Conservation (phyloP, 2,797 vertebrate species). For the Potorous gilbertii region DNA sequence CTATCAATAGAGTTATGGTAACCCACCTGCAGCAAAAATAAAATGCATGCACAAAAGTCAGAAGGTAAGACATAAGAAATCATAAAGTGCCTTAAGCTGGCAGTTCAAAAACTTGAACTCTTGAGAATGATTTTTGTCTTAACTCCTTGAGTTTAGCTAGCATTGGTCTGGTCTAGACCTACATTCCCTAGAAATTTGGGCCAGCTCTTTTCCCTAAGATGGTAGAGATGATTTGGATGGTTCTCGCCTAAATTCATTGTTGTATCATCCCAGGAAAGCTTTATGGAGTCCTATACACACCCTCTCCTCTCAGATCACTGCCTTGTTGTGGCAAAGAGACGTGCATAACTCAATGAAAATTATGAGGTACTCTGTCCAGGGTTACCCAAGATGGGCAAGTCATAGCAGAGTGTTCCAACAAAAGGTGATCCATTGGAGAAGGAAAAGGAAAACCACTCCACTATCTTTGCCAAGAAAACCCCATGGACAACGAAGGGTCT, state of each 20-base stretch:
- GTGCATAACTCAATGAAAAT: neutral
- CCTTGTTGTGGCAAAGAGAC: neutral
- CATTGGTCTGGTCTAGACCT: neutral
- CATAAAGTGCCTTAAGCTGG: neutral
- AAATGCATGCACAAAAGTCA: neutral
- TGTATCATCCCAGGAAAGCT: constrained; percentile 17
- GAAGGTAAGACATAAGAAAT: neutral
- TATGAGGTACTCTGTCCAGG: neutral
- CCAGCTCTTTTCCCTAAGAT: neutral
- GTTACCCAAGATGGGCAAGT: neutral
- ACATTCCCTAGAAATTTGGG: neutral
- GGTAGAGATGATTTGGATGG: neutral
- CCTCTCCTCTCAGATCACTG: neutral
- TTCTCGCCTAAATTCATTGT: constrained; percentile 9
- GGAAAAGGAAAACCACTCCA: neutral
- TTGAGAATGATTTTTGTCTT: neutral
- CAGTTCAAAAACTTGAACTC: neutral
- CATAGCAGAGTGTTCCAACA: neutral
- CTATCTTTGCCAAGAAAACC: neutral
- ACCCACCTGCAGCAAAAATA: neutral
- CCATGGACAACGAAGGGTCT: neutral
- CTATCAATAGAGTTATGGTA: neutral
- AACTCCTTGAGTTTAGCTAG: neutral
- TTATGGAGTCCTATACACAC: neutral
- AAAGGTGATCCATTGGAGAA: neutral